These are phyloP conservation scores for Synergus umbraculus DNA, from an alignment of 2,888 invertebrate species.

Conservation along the genomic window DNA sequence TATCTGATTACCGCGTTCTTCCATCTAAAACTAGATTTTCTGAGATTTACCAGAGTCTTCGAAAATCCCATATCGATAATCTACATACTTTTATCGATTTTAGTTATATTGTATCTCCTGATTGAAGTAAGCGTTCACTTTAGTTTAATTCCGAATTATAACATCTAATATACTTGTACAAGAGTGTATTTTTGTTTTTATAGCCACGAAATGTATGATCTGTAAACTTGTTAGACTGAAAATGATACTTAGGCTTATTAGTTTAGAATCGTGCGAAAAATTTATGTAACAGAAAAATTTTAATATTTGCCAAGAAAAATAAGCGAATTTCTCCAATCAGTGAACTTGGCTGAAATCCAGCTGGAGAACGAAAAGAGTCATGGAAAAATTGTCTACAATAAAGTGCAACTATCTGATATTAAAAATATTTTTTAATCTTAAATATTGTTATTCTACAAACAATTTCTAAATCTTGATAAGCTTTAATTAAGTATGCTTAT, in stretches of 20 bases:
- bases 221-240: background rate
- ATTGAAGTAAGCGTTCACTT: background rate
- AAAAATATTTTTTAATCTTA: background rate
- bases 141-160: background rate
- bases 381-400: background rate
- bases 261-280: background rate
- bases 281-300: constrained; percentile 10
- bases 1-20: constrained; percentile 38
- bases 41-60: constrained; percentile 30
- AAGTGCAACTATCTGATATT: background rate
- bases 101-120: constrained; percentile 8
- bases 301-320: background rate
- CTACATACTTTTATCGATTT: constrained; percentile 29
- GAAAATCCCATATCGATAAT: constrained; percentile 31
- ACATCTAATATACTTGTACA: background rate
- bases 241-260: background rate
- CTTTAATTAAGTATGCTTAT: too few relatives aligned
- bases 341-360: constrained; percentile 17
- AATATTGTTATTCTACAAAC: too few relatives aligned
- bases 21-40: constrained; percentile 26
- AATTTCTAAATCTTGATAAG: too few relatives aligned
- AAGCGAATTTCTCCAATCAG: constrained; percentile 13
- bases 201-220: too few relatives aligned
- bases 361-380: background rate
- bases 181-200: too few relatives aligned